Evolutionary conservation across 2,888 invertebrate genomes (phyloP).

Genomic region (Drosophila affinis): DNA sequence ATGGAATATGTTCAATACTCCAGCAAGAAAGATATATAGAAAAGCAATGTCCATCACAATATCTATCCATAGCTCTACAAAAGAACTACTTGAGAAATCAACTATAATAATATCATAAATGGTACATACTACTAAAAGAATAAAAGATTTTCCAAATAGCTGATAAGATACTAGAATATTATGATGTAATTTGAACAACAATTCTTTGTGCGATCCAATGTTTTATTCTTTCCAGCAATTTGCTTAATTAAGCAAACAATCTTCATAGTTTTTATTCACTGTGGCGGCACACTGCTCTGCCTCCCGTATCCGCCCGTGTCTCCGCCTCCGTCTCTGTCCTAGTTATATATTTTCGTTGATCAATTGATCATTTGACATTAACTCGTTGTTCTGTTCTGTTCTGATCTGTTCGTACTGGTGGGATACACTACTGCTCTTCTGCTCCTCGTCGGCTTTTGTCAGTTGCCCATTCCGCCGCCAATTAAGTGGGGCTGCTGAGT

Average conservation of each 20-base stretch:
- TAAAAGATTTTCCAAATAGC: neutral
- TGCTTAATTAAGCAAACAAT: constrained; percentile 36
- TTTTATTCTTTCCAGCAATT: constrained; percentile 2
- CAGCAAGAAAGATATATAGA: neutral
- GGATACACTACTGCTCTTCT: constrained; percentile 17
- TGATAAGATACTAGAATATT: neutral
- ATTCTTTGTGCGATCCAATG: neutral
- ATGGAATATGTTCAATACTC: neutral
- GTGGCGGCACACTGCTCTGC: constrained; percentile 16
- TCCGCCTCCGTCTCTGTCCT: constrained; percentile 46
- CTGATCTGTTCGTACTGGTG: constrained; percentile 2
- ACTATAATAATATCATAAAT: neutral
- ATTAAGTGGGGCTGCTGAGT: constrained; percentile 53
- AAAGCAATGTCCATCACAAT: constrained; percentile 11
- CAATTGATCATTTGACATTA: constrained; percentile 77
- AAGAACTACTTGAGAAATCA: neutral
- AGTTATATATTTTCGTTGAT: constrained; percentile 49
- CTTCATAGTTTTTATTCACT: constrained; percentile 30
- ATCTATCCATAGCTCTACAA: neutral
- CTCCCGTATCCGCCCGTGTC: constrained; percentile 28
- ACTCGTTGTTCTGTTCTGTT: constrained; percentile 42
- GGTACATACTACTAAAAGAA: neutral
- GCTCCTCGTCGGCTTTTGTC: constrained; percentile 52
- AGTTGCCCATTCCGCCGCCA: constrained; percentile 65
- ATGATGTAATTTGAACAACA: neutral